Evolutionary conservation across 2,113 vertebrate genomes (phyloP), one percentile per base, ranked within the genome.

Genomic region (Prunella himalayana): DNA sequence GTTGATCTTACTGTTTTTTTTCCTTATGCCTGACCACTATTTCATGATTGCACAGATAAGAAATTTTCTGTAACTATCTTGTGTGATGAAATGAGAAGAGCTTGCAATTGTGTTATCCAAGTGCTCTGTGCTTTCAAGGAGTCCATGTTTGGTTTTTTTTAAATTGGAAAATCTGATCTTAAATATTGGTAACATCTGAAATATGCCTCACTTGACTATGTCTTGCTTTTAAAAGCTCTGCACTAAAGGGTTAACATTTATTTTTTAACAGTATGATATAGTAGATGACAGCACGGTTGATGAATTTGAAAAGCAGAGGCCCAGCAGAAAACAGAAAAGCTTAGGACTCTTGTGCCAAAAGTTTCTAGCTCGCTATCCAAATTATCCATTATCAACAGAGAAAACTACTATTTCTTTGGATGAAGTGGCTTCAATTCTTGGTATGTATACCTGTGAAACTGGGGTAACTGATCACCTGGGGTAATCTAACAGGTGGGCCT

Each of bases 251-350:
- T 92, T 90, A 81, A 90, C 30, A 21, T 92, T 63, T 96, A 25
- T 94, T 88, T 97, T 79, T 94, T 90, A 54, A 78, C 95, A 99
- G 98, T 98, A 97, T 92, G 98, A 98, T 75, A 95, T 77, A 5
- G 94, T 94, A 69, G 98, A 99, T 4, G 98, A 98, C 59, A 90
- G 90, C 61, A 91, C 97, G 5, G 92, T 98, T 45, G 99, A 99
- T 10, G 98, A 99, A 47, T 97, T 97, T 35, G 99, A 99, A 94
- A 99, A 98, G 68, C 98, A 97, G 68, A 98, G 98, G 88, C 99
- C 99, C 11, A 99, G 99, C 98, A 98, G 99, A 96, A 99, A 99
- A 93, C 98, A 99, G 97, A 99, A 99, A 97, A 99, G 99, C 93
- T 98, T 99, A 97, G 99, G 99, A 76, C 97, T 99, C 56, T 97